Percentiles rank a stretch among this genome's conserved stretches.
These are phyloP conservation scores for Tichodroma muraria DNA, from an alignment of 2,113 vertebrate species.

Conservation along the genomic window DNA sequence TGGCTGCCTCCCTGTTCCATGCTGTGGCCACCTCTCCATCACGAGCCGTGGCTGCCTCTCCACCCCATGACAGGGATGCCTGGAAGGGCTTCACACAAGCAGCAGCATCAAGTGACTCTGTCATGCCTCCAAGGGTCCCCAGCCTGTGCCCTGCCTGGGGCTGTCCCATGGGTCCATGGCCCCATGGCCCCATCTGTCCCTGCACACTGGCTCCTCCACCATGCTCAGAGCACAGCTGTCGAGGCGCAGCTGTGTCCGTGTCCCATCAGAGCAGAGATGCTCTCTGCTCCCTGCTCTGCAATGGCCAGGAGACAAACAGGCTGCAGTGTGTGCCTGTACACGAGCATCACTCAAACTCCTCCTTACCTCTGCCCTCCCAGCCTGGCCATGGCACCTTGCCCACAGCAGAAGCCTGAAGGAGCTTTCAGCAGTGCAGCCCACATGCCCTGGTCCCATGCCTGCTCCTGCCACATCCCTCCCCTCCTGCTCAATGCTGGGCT, in stretches of 20 bases:
- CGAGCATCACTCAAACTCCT: background rate
- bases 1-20: background rate
- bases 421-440: background rate
- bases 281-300: background rate
- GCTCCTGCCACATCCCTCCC: background rate
- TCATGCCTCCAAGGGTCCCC: background rate
- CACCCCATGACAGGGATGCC: background rate
- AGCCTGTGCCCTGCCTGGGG: background rate
- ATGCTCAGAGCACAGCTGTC: fast-evolving
- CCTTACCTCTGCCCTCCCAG: background rate
- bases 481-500: background rate
- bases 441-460: background rate
- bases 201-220: background rate
- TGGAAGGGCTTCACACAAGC: background rate
- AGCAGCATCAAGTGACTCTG: background rate
- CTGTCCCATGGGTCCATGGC: background rate
- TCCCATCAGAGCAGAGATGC: background rate
- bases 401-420: background rate
- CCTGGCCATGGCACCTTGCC: background rate
- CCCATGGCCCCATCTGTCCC: background rate
- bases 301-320: background rate
- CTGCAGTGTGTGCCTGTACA: fast-evolving
- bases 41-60: background rate
- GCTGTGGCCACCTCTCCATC: background rate
- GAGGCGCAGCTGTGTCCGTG: fast-evolving